These are phyloP conservation scores for Ennomos fuscantarius DNA, from an alignment of 2,888 invertebrate genomes.

Conservation along the genomic window DNA sequence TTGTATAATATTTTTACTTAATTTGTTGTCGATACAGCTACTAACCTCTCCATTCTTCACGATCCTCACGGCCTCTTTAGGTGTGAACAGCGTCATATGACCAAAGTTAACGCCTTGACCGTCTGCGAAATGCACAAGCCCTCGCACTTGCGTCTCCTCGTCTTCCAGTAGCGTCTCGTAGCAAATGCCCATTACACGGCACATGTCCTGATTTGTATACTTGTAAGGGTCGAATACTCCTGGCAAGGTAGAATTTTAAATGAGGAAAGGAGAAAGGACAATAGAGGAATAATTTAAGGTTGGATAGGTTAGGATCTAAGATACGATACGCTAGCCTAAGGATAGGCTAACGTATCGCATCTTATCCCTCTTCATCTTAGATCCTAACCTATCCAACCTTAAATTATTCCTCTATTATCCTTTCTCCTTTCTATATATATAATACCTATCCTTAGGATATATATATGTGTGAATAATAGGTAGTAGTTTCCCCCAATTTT, in stretches of 20 bases:
- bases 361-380: too few relatives aligned
- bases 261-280: background rate
- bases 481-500: too few relatives aligned
- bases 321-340: too few relatives aligned
- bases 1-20: too few relatives aligned
- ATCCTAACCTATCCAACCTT: too few relatives aligned
- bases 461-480: too few relatives aligned
- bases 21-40: too few relatives aligned
- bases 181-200: constrained; percentile 90
- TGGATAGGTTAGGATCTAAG: too few relatives aligned
- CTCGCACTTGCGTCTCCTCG: constrained; percentile 91
- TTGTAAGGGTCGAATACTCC: constrained; percentile 92
- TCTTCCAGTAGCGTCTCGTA: constrained; percentile 93
- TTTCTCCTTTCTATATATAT: background rate
- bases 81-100: constrained; percentile 91
- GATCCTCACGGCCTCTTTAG: constrained; percentile 91
- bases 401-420: too few relatives aligned
- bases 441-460: too few relatives aligned
- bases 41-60: constrained; percentile 92
- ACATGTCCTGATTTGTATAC: constrained; percentile 91
- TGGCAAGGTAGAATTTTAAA: constrained; percentile 50
- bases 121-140: constrained; percentile 92
- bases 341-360: too few relatives aligned
- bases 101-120: constrained; percentile 90
- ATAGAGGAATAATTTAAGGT: too few relatives aligned